Evolutionary conservation across 2,797 vertebrate species (phyloP), one percentile per base, ranked within the genome.

Genomic region (Falco cherrug): DNA sequence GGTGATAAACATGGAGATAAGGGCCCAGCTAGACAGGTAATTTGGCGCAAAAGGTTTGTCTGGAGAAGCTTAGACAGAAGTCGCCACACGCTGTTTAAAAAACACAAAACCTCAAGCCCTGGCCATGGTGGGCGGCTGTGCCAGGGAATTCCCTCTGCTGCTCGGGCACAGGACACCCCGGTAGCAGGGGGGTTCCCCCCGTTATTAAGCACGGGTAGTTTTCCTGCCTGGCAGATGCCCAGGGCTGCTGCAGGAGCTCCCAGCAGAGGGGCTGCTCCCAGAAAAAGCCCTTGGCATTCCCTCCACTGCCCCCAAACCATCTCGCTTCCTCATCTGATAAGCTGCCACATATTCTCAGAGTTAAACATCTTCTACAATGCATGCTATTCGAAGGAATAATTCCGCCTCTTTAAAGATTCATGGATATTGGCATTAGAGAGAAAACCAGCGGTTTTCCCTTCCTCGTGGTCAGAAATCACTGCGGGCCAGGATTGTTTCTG

Each of bases 11-110:
- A 89, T 39, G 2, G n/a, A 63, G 92, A 91, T 95, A 95, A 93
- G 95, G 81, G 94, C 85, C 90, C 69, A 95, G 91, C 86, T 88
- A 92, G 97, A 95, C 94, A 94, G 95, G 97, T 96, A 96, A 95
- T 94, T 76, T 93, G 91, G 95, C 90, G 93, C 87, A 84, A 91
- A 87, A 80, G 74, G 78, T 83, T 94, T 13, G 80, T 95, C 95
- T 83, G 91, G 84, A 90, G 93, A 95, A 92, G 54, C 85, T 75
- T 33, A 70, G 92, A 93, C 80, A 91, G 67, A 94, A 96, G 87
- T 94, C 39, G 6, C 93, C 89, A 87, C 89, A 77, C 1, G 0
- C 92, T 96, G 90, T 89, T 95, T 87, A 48, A 86, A 89, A 95
- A 94, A 70, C 84, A 92, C 89, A 69, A 82, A 95, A 50, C 91